These are phyloP conservation scores for Strongylocentrotus purpuratus DNA, from an alignment of 35 echinoderm and acorn worm species.

Conservation along the genomic window DNA sequence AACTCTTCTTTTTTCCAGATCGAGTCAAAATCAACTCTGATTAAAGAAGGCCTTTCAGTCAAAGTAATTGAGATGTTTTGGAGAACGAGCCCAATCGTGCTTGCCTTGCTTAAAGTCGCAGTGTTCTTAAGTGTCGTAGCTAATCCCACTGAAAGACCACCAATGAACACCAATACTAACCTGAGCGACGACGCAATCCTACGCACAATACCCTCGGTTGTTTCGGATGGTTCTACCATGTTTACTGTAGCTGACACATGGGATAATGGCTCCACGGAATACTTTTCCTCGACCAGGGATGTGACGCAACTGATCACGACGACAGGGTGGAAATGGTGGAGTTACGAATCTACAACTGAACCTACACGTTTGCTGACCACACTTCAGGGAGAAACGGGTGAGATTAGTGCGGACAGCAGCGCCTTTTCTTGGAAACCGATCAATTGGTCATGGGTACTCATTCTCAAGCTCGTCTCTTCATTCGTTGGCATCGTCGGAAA, in stretches of 20 bases:
- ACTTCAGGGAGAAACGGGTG: no score
- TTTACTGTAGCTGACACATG: not conserved
- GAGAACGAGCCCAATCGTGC: not conserved
- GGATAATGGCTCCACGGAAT: not conserved
- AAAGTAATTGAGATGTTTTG: not conserved
- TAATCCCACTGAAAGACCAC: not conserved
- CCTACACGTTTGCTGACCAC: no score
- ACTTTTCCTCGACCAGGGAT: not conserved
- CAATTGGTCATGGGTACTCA: not conserved
- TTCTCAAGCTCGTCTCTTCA: not conserved
- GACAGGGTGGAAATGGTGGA: no score
- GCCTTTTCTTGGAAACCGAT: not conserved
- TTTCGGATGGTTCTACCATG: not conserved
- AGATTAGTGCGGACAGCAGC: no score
- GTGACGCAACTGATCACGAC: no score
- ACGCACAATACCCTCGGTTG: not conserved
- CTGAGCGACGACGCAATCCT: not conserved
- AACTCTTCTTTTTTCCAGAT: no score
- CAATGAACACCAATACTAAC: not conserved
- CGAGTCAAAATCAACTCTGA: not conserved
- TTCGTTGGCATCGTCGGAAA: not conserved
- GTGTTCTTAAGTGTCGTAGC: not conserved
- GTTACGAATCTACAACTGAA: no score
- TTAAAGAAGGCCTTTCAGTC: not conserved
- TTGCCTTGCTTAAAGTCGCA: not conserved